Evolutionary conservation across 2,888 invertebrate genomes (phyloP), one percentile per base, ranked within the genome.

Genomic region (Zygogramma bicolorata): DNA sequence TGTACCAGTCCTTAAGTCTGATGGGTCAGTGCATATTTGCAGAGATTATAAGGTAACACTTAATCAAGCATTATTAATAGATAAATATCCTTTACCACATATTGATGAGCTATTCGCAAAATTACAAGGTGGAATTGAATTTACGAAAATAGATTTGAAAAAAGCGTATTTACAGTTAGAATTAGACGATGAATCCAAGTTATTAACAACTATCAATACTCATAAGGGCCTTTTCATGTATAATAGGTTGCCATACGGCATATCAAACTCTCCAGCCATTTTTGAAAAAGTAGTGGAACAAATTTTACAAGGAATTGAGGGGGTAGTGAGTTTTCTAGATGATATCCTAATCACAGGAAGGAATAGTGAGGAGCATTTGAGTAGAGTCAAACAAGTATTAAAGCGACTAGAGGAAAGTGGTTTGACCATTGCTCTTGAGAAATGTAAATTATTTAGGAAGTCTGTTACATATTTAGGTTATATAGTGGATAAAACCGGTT

Each of bases 241-340:
- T 65, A 65, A 42, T 29, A 65, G 66, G 18, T 53, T 65, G 31
- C 31, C 49, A 53, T 65, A 46, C 20, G 65, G 65, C 4, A 65
- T 22, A 15, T 5, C 42, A n/a, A 49, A n/a, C 5, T 46, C 20
- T 46, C 18, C 65, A 65, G 42, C 65, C 25, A 65, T 46, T 29
- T 65, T 65, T 65, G 49, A 65, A 8, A 65, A 65, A 65, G 18
- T 65, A 65, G 38, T 68, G 46, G 40, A 68, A 15, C n/a, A n/a
- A n/a, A n/a, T n/a, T n/a, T n/a, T n/a, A n/a, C n/a, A n/a, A n/a
- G n/a, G n/a, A n/a, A 38, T 61, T 25, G 68, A 61, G 22, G 68
- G 68, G 6, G 61, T 65, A 5, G 65, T 27, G 6, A 49, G 65
- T 65, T 65, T 65, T 29, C 20, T 29, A 20, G 65, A 53, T 27